Conservation (phyloP, 2,797 vertebrate genomes). For the Enteromius unitaeniatus region DNA sequence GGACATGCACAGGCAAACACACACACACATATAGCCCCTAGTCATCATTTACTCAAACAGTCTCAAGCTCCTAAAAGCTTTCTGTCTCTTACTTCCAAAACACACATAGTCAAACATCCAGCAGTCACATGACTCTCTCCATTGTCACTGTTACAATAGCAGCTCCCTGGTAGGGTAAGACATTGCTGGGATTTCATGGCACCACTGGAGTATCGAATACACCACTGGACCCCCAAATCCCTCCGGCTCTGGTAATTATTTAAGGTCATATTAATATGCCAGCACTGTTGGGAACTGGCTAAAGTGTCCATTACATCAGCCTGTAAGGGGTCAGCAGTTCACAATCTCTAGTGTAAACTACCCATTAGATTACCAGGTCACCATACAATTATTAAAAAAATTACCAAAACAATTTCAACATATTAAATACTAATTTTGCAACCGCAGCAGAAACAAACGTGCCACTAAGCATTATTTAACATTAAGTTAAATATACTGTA, state of each 20-base stretch:
- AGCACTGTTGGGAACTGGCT: slow-evolving; percentile 19
- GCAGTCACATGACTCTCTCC: slow-evolving; percentile 20
- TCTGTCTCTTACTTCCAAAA: neutral
- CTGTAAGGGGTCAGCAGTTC: slow-evolving; percentile 30
- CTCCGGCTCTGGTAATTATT: slow-evolving; percentile 51
- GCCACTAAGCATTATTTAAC: neutral
- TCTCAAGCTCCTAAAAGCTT: slow-evolving; percentile 10
- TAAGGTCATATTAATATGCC: slow-evolving; percentile 50
- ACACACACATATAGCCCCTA: slow-evolving; percentile 18
- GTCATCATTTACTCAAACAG: slow-evolving; percentile 7
- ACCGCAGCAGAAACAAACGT: neutral
- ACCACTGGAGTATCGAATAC: slow-evolving; percentile 42
- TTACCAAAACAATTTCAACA: neutral
- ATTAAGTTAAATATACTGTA: neutral
- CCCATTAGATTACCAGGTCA: neutral
- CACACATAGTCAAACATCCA: slow-evolving; percentile 27
- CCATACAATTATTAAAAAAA: neutral
- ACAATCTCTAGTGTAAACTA: neutral
- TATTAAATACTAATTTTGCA: neutral
- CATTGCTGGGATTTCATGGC: slow-evolving; percentile 18
- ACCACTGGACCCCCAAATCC: slow-evolving; percentile 49
- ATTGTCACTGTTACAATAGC: slow-evolving; percentile 43
- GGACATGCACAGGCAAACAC: slow-evolving; percentile 9
- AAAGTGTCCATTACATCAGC: slow-evolving; percentile 35
- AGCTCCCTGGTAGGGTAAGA: slow-evolving; percentile 5